A percentile compares a stretch with the other conserved stretches of the same genome.
Conservation (phyloP, 2,797 vertebrate species). For the Sarcophilus harrisii region DNA sequence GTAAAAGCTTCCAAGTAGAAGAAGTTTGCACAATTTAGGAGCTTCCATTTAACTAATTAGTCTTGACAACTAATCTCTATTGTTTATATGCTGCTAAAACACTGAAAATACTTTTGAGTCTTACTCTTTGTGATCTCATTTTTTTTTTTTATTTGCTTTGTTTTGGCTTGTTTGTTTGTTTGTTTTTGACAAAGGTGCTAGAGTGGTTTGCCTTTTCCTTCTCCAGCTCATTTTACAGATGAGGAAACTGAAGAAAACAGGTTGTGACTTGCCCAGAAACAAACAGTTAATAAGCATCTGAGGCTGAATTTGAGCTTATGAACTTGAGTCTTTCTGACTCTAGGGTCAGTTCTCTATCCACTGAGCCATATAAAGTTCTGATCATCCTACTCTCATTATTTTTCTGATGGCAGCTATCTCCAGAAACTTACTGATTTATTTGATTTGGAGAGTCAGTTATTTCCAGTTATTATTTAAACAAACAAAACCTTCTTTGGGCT, state of each 20-base stretch:
- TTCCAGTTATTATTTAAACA: slow-evolving; percentile 39
- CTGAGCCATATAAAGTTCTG: background rate
- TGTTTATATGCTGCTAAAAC: background rate
- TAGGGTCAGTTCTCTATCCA: background rate
- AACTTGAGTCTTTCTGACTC: background rate
- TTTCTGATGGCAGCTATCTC: background rate
- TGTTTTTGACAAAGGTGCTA: background rate
- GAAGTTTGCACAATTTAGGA: background rate
- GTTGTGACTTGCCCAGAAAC: background rate
- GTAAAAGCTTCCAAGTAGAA: background rate
- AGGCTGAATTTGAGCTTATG: background rate
- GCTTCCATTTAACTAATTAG: background rate
- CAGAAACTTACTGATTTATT: slow-evolving; percentile 31
- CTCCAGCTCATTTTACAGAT: background rate
- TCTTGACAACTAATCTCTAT: background rate
- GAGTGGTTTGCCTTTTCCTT: background rate
- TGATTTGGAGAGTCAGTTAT: background rate
- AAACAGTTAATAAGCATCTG: background rate
- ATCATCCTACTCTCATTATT: background rate
- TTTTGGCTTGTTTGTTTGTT: too few species aligned
- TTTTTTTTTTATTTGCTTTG: background rate
- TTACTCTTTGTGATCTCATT: background rate
- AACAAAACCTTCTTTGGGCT: background rate
- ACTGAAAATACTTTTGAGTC: background rate
- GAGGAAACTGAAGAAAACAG: background rate